Evolutionary conservation across 2,113 vertebrate genomes (phyloP).

Genomic region (Electrona antarctica): DNA sequence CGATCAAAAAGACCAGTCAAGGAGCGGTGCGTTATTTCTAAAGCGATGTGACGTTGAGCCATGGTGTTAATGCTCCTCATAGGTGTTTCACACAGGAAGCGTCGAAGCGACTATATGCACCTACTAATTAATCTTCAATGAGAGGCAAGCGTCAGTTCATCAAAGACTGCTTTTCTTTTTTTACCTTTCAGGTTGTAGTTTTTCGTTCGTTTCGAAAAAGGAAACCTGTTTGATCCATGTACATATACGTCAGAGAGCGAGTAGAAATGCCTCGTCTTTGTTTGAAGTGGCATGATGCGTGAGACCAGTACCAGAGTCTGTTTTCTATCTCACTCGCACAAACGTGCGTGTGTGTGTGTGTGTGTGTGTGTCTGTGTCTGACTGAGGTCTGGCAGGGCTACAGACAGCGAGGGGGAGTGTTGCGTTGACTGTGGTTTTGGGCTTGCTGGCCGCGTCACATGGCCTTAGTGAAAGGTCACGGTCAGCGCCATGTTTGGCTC

Average conservation of each 20-base stretch:
- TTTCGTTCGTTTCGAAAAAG: background rate
- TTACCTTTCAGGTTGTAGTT: background rate
- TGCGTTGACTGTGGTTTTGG: conserved; percentile 50
- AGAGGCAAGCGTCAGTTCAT: too few species aligned
- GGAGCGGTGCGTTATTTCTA: too few species aligned
- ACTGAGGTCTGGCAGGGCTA: conserved; percentile 42
- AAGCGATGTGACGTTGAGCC: background rate
- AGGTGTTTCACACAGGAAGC: background rate
- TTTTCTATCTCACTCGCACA: conserved; percentile 40
- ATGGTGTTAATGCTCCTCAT: background rate
- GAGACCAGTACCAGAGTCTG: conserved; percentile 21
- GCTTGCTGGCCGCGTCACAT: conserved; percentile 56
- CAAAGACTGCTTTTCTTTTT: background rate
- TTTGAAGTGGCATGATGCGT: background rate
- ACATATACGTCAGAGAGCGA: too few species aligned
- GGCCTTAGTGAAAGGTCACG: conserved; percentile 72
- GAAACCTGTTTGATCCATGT: background rate
- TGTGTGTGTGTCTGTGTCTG: conserved; percentile 22
- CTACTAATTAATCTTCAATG: too few species aligned
- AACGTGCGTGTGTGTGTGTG: conserved; percentile 30
- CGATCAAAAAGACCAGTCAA: too few species aligned
- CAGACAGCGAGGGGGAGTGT: conserved; percentile 54
- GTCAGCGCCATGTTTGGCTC: conserved; percentile 57
- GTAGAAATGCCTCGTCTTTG: too few species aligned
- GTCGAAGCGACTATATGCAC: too few species aligned